phyloP scores from a whole-genome alignment of 2,888 invertebrate genomes.

The Cantharis rustica region DNA sequence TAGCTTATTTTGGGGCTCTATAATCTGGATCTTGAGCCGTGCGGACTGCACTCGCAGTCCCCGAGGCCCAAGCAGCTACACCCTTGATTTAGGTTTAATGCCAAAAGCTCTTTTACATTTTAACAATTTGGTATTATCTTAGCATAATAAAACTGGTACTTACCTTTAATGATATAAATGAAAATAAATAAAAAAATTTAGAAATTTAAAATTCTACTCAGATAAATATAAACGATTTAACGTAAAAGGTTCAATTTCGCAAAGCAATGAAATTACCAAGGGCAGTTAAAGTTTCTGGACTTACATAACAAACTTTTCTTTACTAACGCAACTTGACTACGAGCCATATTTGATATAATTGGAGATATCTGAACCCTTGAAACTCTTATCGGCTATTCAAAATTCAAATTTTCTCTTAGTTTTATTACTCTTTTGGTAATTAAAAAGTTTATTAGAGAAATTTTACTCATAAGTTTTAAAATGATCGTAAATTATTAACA shows the following conservation, averaged over 20 bases:
- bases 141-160: background rate
- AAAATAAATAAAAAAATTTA: background rate
- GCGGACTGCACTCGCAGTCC: background rate
- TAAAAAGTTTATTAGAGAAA: constrained; percentile 40
- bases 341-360: constrained; percentile 42
- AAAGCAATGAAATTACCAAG: constrained; percentile 25
- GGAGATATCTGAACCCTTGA: constrained; percentile 38
- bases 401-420: constrained; percentile 39
- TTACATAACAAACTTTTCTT: constrained; percentile 28
- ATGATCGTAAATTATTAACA: constrained; percentile 15
- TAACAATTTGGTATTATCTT: background rate
- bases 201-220: constrained; percentile 5
- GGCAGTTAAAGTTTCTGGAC: constrained; percentile 24
- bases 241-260: constrained; percentile 20
- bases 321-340: constrained; percentile 28
- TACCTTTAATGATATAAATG: background rate
- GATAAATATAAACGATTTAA: constrained; percentile 16
- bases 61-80: background rate
- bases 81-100: background rate
- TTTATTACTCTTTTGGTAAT: constrained; percentile 45
- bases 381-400: constrained; percentile 40
- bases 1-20: background rate
- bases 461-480: constrained; percentile 26
- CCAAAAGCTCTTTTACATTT: background rate
- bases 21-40: background rate